Evolutionary conservation across 2,888 invertebrate genomes (phyloP).

Genomic region (Trypoxylon attenuatum): DNA sequence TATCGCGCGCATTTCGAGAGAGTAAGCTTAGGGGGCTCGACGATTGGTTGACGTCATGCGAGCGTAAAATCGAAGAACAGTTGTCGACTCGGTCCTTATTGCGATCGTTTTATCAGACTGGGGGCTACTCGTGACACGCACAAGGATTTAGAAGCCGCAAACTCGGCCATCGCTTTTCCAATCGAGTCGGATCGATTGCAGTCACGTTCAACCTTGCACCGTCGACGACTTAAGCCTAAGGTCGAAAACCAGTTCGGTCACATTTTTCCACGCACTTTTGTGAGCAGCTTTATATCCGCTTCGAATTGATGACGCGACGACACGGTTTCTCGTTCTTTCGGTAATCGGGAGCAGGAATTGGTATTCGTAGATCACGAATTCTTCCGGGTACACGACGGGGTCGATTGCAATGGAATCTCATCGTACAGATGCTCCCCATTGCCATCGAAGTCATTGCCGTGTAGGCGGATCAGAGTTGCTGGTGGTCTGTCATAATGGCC

Average conservation of each 20-base stretch:
- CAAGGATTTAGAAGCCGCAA: background rate
- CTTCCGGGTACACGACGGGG: slow-evolving; percentile 15
- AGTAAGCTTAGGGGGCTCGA: slow-evolving; percentile 10
- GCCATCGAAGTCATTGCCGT: slow-evolving; percentile 62
- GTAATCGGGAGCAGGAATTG: no score
- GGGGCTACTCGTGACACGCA: no score
- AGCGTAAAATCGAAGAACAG: slow-evolving; percentile 29
- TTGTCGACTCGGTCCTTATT: slow-evolving; percentile 9
- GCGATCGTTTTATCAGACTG: slow-evolving; percentile 24
- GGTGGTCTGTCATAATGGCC: slow-evolving; percentile 79
- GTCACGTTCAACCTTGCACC: slow-evolving; percentile 45
- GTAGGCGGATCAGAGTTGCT: slow-evolving; percentile 44
- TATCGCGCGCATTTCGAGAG: no score
- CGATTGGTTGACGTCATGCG: slow-evolving; percentile 8
- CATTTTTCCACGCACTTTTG: slow-evolving; percentile 34
- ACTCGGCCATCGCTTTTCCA: slow-evolving; percentile 13
- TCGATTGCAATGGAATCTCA: slow-evolving; percentile 77
- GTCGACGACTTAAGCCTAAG: slow-evolving; percentile 28
- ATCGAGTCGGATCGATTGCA: slow-evolving; percentile 17
- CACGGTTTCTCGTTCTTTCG: slow-evolving; percentile 2
- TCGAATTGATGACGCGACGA: slow-evolving; percentile 15
- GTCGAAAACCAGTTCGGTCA: slow-evolving; percentile 44
- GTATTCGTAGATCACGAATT: slow-evolving; percentile 24
- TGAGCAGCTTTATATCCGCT: slow-evolving; percentile 28
- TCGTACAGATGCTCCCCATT: slow-evolving; percentile 80